Base-by-base conservation (phyloP, 2,888 invertebrate species). In the Platypus cylindrus region DNA sequence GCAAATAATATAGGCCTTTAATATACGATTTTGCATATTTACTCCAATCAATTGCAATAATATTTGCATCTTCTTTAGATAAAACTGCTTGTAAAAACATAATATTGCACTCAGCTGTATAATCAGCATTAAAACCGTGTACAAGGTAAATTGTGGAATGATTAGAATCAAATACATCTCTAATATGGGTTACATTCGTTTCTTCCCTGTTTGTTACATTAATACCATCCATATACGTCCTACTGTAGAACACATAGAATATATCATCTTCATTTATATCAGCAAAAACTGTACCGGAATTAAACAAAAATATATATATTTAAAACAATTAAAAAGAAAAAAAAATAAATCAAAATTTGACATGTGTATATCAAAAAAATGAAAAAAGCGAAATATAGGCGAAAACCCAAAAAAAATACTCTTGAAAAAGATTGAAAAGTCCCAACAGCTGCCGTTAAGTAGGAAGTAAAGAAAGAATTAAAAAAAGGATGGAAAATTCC, bases 21-120 rank as follows among this genome's bases (percentile, higher is more conserved):
- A 25, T 16, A 17, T 40, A 40, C 25, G 20, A 18, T 37, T 24
- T 18, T 4, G 43, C 40, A 3, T 30, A 30, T 8, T 35, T 17
- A 20, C 34, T 30, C 43, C 43, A 43, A 27, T 37, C 37, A 11
- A 40, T 34, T 33, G 37, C 38, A 11, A 43, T 33, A 5, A 43
- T 24, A 27, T 43, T 43, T 9, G 36, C 40, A 22, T 43, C 27
- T 5, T 9, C 14, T 30, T 40, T 38, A 3, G 25, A 20, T n/a
- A 43, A 34, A 34, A 43, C 23, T 12, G 43, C 35, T n/a, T 37
- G 12, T 32, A 35, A 7, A 5, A 43, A 24, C 13, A 22, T 35
- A 27, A 36, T 40, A 27, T 40, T 43, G 17, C 37, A 40, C 17
- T 32, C 37, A 4, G 43, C 37, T 28, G 18, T 30, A 29, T 22